Conservation (phyloP, 2,113 vertebrate species). For the Mastomys coucha region DNA sequence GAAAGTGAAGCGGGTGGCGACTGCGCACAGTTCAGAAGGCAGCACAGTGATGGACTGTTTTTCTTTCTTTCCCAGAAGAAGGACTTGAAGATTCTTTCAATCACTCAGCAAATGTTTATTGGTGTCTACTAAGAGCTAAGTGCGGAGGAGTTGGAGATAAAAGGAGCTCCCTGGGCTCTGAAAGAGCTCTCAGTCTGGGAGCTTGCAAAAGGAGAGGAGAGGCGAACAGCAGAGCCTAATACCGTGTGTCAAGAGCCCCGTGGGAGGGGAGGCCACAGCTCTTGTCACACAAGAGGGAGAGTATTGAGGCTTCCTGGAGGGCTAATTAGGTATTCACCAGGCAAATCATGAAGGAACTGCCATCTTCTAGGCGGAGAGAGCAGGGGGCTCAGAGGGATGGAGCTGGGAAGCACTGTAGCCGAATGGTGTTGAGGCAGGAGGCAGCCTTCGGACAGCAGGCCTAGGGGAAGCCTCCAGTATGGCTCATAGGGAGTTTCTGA, state of each 20-base stretch:
- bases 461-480: background rate
- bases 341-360: background rate
- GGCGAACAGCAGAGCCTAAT: background rate
- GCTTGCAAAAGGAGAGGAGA: background rate
- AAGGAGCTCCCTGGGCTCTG: background rate
- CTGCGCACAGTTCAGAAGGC: background rate
- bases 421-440: background rate
- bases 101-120: conserved; percentile 47
- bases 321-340: background rate
- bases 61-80: background rate
- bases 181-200: conserved; percentile 17
- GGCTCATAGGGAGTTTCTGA: background rate
- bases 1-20: background rate
- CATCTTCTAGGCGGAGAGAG: background rate
- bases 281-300: background rate
- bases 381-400: background rate
- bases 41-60: background rate
- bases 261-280: conserved; percentile 66
- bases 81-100: background rate
- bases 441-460: background rate
- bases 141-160: conserved; percentile 25
- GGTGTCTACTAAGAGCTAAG: conserved; percentile 19
- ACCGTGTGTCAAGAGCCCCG: background rate
- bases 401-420: background rate
- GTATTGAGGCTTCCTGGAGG: background rate